Base-by-base conservation (phyloP, 2,888 invertebrate genomes). In the Tuta absoluta region DNA sequence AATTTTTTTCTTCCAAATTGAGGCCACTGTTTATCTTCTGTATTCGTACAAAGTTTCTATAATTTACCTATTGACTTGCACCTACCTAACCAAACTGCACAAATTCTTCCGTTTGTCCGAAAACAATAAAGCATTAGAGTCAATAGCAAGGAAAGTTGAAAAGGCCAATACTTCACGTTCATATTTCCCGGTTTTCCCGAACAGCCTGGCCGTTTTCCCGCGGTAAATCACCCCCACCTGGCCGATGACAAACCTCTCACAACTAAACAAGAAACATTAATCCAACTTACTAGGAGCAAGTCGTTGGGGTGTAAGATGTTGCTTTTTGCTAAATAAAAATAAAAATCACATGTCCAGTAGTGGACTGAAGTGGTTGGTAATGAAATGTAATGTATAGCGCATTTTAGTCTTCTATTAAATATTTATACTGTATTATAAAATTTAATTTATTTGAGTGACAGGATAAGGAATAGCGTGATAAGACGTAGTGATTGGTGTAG, bases 221-320 rank as follows among this genome's bases (percentile, higher is more conserved):
- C 74, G 68, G 77, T 81, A 78, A 81, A 79, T 81, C 78, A 78
- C 68, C 61, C 75, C 79, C 82, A 83, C 82, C 83, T 83, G 84
- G 69, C 67, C 77, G 73, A 80, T 84, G 83, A 84, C 83, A 82
- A 83, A 84, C 84, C 80, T 83, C 82, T 82, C 73, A 70, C 70
- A 79, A 79, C 80, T 75, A 80, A 82, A 83, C 82, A 80, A 82
- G 81, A 74, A 73, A 77, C 79, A 84, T 84, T 84, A 82, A 84
- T 84, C 80, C 76, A 71, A 69, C 8, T 56, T 56, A 19, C 76
- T 73, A 72, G 79, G 81, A 74, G 75, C 71, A 70, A 75, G 70
- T 72, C 72, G 68, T 48, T 24, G 24, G 24, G 53, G 10, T 37
- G 11, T 64, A 62, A 38, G 56, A 66, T 45, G 66, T 59, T 45